These are phyloP conservation scores for Hypolimnas misippus DNA, from an alignment of 2,888 invertebrate genomes.

Conservation along the genomic window DNA sequence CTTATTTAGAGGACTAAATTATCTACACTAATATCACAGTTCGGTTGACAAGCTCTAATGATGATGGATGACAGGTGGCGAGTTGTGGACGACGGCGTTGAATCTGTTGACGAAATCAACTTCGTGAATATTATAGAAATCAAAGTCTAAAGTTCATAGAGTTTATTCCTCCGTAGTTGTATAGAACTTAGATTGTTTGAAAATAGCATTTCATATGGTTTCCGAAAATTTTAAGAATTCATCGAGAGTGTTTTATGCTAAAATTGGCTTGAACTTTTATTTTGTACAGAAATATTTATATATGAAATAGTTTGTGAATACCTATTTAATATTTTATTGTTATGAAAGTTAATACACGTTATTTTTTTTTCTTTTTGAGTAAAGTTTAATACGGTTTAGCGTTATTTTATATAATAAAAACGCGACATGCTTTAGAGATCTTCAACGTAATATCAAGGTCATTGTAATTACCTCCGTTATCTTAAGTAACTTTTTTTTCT, in stretches of 20 bases:
- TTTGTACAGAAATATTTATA: too few relatives aligned
- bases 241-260: too few relatives aligned
- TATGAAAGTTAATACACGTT: too few relatives aligned
- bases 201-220: neutral
- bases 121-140: constrained; percentile 5
- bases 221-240: neutral
- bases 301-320: too few relatives aligned
- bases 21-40: constrained; percentile 76
- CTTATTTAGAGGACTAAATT: constrained; percentile 36
- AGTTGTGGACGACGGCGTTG: constrained; percentile 80
- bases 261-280: too few relatives aligned
- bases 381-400: too few relatives aligned
- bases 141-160: constrained; percentile 3
- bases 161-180: neutral
- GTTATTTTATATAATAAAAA: neutral
- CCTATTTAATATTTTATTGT: too few relatives aligned
- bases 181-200: too few relatives aligned
- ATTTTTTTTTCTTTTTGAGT: too few relatives aligned
- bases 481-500: neutral
- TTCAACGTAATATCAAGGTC: constrained; percentile 18
- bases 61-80: constrained; percentile 78
- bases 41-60: constrained; percentile 63
- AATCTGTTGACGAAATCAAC: constrained; percentile 67
- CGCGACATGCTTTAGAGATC: constrained; percentile 14
- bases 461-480: constrained; percentile 13